Base-by-base conservation (phyloP, 2,113 vertebrate genomes). In the Prunella himalayana region DNA sequence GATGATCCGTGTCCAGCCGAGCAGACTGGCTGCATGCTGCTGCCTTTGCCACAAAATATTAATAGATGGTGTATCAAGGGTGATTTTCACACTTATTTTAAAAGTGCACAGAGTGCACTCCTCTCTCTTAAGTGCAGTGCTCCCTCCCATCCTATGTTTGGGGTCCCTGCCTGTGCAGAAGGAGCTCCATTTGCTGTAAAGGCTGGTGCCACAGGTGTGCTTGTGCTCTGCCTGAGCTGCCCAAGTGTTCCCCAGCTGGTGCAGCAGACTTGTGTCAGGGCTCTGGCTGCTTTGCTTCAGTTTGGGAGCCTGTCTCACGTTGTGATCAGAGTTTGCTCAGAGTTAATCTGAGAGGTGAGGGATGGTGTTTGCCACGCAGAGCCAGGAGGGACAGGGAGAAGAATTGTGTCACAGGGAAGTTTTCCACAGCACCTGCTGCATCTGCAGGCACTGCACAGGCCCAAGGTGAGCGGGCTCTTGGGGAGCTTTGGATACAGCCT, bases 361-460 rank as follows among this genome's bases (percentile, higher is more conserved):
- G 63, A 4, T 16, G 22, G 25, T 0, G 0, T 53, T 82, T 22
- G 76, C 45, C 0, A 0, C 0, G 0, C 27, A 2, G 70, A 56
- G 49, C 61, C 0, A 1, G 42, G 51, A 51, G 57, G 0, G 2
- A 13, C 51, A 2, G 6, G 1, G 19, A 33, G 42, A 49, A 50
- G 66, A 50, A 30, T 22, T 0, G 0, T 15, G 51, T 49, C 53
- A 7, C 25, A 5, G 68, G 25, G 72, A 11, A 41, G 24, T 85
- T 54, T 53, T 61, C 33, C 72, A 20, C 45, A n/a, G 37, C 0
- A 1, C 31, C 30, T 25, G 2, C n/a, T 13, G 47, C 1, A 0
- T 54, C 47, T 0, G 0, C 72, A 1, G 4, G 24, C 4, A 16
- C 31, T 28, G 30, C 6, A 0, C 0, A 4, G 27, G 21, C 53